Conservation (phyloP, 2,113 vertebrate genomes). For the Cathartes aura region DNA sequence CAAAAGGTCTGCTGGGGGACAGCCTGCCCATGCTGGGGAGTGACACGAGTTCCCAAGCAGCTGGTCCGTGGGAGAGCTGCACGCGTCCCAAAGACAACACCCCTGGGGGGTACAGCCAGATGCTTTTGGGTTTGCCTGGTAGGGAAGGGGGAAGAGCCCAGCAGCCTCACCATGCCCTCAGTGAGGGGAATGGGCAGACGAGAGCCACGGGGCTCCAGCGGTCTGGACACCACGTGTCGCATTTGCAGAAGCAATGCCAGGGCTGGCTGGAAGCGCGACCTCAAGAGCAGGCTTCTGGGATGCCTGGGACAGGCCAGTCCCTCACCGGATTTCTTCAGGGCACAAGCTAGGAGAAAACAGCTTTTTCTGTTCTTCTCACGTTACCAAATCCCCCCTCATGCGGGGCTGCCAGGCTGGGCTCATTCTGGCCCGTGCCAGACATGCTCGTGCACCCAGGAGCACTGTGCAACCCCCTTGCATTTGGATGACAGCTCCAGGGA, state of each 20-base stretch:
- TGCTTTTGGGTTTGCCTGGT: background rate
- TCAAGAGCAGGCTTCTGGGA: background rate
- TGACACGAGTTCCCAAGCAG: background rate
- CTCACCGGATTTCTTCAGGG: background rate
- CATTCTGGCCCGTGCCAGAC: background rate
- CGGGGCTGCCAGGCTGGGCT: background rate
- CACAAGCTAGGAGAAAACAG: background rate
- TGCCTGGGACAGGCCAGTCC: background rate
- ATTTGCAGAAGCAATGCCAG: background rate
- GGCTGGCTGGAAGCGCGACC: background rate
- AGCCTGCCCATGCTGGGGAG: background rate
- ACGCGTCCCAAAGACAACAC: background rate
- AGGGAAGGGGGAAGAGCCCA: background rate
- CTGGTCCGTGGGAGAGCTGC: background rate
- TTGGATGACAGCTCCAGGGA: background rate
- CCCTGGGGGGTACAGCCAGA: background rate
- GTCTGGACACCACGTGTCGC: background rate
- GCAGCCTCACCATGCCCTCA: background rate
- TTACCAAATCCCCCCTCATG: background rate
- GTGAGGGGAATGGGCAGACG: rapidly evolving
- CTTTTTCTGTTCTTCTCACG: background rate
- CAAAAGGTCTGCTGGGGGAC: background rate
- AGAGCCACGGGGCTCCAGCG: background rate
- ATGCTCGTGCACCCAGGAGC: rapidly evolving
- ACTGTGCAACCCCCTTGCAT: rapidly evolving